Evolutionary conservation across 1,140 invertebrate genomes (phyloP).

Genomic region (Drosophila cardini): DNA sequence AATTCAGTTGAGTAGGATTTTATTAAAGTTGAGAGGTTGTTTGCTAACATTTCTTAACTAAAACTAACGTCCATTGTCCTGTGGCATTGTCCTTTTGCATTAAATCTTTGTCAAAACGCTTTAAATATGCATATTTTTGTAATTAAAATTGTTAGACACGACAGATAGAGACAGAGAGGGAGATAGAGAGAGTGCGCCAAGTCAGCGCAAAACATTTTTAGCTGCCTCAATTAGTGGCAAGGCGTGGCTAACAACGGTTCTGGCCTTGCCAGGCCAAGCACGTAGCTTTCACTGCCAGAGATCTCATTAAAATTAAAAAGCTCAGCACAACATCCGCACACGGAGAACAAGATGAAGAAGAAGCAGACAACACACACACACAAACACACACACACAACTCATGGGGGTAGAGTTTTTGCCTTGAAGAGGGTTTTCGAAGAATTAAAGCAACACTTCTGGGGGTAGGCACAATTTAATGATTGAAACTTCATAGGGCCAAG

Average conservation of each 20-base stretch:
- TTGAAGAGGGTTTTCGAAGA: constrained; percentile 41
- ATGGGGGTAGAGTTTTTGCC: constrained; percentile 40
- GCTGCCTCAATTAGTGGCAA: constrained; percentile 75
- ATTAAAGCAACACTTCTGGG: constrained; percentile 59
- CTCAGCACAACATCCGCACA: constrained; percentile 51
- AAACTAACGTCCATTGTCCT: constrained; percentile 49
- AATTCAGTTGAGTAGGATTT: neutral
- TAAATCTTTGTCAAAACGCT: constrained; percentile 50
- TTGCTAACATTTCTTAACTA: constrained; percentile 33
- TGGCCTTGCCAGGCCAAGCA: constrained; percentile 44
- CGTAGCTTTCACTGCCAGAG: constrained; percentile 74
- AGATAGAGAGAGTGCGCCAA: constrained; percentile 25
- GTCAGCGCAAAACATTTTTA: constrained; percentile 74
- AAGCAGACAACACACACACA: constrained; percentile 15
- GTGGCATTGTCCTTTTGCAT: constrained; percentile 50
- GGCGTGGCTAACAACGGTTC: constrained; percentile 62
- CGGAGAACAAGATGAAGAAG: neutral
- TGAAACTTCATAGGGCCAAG: constrained; percentile 63
- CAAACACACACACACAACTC: constrained; percentile 17
- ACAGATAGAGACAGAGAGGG: neutral
- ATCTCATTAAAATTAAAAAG: constrained; percentile 83
- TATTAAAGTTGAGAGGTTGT: neutral
- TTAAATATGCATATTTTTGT: constrained; percentile 81
- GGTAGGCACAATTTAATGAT: constrained; percentile 71
- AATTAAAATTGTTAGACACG: constrained; percentile 66